Evolutionary conservation across 2,113 vertebrate genomes (phyloP), one percentile per base, ranked within the genome.

Genomic region (Pampusana beccarii): DNA sequence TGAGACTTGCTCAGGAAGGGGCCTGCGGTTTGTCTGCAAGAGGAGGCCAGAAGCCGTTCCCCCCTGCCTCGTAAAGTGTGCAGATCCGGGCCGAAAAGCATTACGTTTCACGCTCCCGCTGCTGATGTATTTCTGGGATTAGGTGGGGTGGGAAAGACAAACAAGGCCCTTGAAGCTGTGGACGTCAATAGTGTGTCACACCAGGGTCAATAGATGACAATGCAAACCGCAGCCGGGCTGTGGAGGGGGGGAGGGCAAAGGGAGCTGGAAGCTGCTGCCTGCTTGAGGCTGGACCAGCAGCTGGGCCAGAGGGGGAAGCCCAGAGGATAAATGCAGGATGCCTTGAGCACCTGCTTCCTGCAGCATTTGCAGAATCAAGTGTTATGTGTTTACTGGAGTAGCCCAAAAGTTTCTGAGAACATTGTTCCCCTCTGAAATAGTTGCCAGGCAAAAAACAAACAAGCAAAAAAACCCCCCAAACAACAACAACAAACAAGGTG

Each of bases 21-120:
- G 13, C 9, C 23, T 5, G 53, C 11, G 4, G 7, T 21, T 14
- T 44, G 36, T 13, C 33, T 9, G 24, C 13, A 1, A 3, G 23
- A 36, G 56, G 56, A 24, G 13, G n/a, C 20, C 64, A 25, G 38
- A 36, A 40, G 17, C n/a, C 54, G 6, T 44, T 4, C 1, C 28
- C n/a, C 29, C 3, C 15, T 16, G 21, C 54, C 16, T 26, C 1
- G 5, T 2, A 8, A 31, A 48, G 54, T 13, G n/a, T 31, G 46
- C 16, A 9, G 46, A 10, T 21, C 26, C 4, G 11, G 29, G 18
- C 29, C 42, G 0, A 0, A 33, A 25, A 33, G 36, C 46, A 8
- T 51, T 38, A 16, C 0, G 0, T 53, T 54, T 31, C 28, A 0
- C n/a, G 1, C 46, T 71, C 34, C 61, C 2, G 0, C 57, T 40